Evolutionary conservation across 2,888 invertebrate species (phyloP), one percentile per base, ranked within the genome.

Genomic region (Phaonia tiefii): DNA sequence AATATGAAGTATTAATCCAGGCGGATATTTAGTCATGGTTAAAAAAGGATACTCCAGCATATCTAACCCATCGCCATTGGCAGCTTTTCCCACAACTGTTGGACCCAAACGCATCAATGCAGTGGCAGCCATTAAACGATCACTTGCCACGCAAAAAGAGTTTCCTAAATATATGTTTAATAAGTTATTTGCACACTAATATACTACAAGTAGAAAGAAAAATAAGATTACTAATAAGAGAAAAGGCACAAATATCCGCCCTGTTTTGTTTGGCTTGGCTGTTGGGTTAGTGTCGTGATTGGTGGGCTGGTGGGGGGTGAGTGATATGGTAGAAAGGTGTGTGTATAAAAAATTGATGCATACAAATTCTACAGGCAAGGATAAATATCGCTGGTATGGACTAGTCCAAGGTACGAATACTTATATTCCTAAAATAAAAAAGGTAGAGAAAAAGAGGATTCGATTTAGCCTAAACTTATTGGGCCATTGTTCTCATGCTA

Each of bases 11-110:
- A 99, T 94, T 87, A 98, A 97, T 11, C 97, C 97, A 0, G 94
- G 92, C 5, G 98, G 98, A 90, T 96, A 98, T 86, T 96, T 96
- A 0, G 95, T 93, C 93, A 99, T 95, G 0, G 99, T 99, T 70
- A 99, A 92, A 89, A 99, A 98, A 0, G 99, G 99, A 90, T 98
- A 99, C 88, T 99, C 99, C 89, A 98, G 91, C 94, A 98, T 95
- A 83, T 98, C 97, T 86, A 97, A 92, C 44, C 79, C 84, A 87
- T 96, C 96, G 3, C 86, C 94, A 87, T 95, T 95, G 91, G 94
- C 93, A 0, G 93, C 92, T 46, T 94, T 92, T 77, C 82, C 80
- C 46, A 85, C 85, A 31, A 94, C 89, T 79, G 92, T 93, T 73
- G 91, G 93, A 85, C 92, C 93, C 85, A 90, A 93, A 85, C 91